Percentiles rank a stretch among this genome's conserved stretches.
Conservation (phyloP, 1,140 invertebrate species). For the Conus ventricosus region DNA sequence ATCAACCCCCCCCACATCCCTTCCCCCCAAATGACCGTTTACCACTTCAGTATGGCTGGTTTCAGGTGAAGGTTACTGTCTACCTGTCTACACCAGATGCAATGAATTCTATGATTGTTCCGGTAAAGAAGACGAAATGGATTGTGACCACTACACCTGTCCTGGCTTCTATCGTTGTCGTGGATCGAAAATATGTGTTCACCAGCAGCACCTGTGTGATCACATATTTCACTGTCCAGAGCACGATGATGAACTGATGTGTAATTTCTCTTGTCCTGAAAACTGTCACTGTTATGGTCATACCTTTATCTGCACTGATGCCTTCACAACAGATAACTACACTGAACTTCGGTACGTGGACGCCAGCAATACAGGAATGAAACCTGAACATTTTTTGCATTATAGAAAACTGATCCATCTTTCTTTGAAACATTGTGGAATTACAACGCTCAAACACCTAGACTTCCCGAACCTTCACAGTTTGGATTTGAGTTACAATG, state of each 20-base stretch:
- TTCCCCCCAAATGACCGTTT: too few relatives aligned
- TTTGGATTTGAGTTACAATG: neutral
- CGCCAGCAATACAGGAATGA: neutral
- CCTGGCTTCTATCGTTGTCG: conserved; percentile 29
- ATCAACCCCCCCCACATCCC: too few relatives aligned
- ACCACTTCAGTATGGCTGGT: too few relatives aligned
- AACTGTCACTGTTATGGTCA: conserved; percentile 9
- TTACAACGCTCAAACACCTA: neutral
- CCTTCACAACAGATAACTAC: neutral
- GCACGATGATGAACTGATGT: conserved; percentile 23
- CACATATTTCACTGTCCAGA: conserved; percentile 26
- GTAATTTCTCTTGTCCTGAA: conserved; percentile 7
- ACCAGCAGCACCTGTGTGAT: conserved; percentile 34
- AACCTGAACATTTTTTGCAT: neutral
- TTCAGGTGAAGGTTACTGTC: conserved; percentile 16
- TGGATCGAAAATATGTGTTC: conserved; percentile 16
- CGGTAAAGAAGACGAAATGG: neutral
- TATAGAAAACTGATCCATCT: neutral
- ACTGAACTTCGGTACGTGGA: neutral
- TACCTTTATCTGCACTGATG: neutral
- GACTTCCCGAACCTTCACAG: neutral
- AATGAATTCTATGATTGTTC: conserved; percentile 30
- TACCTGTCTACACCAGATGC: conserved; percentile 29
- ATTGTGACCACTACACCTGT: too few relatives aligned
- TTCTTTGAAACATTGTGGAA: neutral